Base-by-base conservation (phyloP, 2,113 vertebrate genomes). In the Clarias macrocephalus region DNA sequence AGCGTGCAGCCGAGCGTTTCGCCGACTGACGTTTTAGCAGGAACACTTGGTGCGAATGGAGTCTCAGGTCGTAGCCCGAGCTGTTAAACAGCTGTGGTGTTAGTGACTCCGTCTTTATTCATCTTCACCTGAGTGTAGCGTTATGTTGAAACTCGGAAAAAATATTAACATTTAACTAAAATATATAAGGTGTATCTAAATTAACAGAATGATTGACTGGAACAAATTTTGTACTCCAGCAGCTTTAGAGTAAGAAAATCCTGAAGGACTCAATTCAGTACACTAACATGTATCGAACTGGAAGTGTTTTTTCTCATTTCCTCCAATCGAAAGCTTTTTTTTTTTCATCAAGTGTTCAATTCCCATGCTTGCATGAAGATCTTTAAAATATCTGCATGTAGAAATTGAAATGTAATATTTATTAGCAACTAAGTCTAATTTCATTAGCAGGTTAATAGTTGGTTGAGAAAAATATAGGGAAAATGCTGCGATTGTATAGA, bases 21-120 rank as follows among this genome's bases (percentile, higher is more conserved):
- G 59, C 15, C 19, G 25, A 13, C 52, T 56, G 54, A 59, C 10
- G 54, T 56, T 80, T 75, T 80, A 80, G 28, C 77, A 59, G 5
- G 52, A 48, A 57, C 76, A 7, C 25, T 56, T 0, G 7, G 76
- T 59, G 76, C 54, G 72, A 75, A 52, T 12, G 72, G 11, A 23
- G 48, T 42, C 5, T 72, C 18, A 3, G 18, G 68, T 72, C 72
- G 4, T 21, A 13, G 12, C 59, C 54, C 59, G 77, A 59, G 52
- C 76, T 57, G 76, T 80, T 80, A 57, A 57, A 28, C 75, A 77
- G 75, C 75, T 56, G 75, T 56, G 48, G 13, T 77, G 52, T 79
- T 28, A 56, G 25, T 28, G 75, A 79, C 75, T 56, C 15, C 52
- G 28, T 28, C 11, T 75, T 73, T 72, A 42, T 72, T 72, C 33